phyloP scores from a whole-genome alignment of 53 echinoderm and acorn worm species.

The Astropecten irregularis region DNA sequence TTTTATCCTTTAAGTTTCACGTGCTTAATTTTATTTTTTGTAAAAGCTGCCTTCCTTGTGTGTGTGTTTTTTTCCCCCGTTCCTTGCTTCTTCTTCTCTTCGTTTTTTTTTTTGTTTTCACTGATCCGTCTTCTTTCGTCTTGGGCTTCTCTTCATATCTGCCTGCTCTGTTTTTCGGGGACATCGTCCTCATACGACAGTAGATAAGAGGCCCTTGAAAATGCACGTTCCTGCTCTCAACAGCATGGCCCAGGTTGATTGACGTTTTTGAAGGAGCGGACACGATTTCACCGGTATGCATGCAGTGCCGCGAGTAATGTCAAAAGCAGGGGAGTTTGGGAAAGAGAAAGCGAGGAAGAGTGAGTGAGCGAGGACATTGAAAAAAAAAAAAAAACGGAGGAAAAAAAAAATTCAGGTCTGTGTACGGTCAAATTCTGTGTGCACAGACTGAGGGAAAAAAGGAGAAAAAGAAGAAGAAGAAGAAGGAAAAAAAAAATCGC shows the following conservation, averaged over 20 bases:
- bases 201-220: slow-evolving; percentile 56
- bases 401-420: not conserved
- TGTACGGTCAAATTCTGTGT: slow-evolving; percentile 5
- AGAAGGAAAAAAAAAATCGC: not conserved
- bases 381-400: not conserved
- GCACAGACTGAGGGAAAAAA: not conserved
- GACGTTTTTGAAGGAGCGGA: slow-evolving; percentile 37
- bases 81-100: not conserved
- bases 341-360: no score
- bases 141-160: slow-evolving; percentile 29
- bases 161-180: slow-evolving; percentile 62
- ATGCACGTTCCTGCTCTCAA: slow-evolving; percentile 59
- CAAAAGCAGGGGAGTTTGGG: not conserved
- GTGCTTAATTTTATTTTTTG: no score
- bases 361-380: no score
- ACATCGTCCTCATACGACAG: slow-evolving; percentile 44
- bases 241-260: slow-evolving; percentile 52
- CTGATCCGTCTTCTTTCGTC: not conserved
- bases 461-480: not conserved
- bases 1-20: no score
- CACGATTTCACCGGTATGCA: slow-evolving; percentile 56
- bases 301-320: slow-evolving; percentile 63
- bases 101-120: not conserved
- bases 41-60: no score
- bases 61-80: no score